Evolutionary conservation across 2,113 vertebrate genomes (phyloP).

Genomic region (Sminthopsis crassicaudata): DNA sequence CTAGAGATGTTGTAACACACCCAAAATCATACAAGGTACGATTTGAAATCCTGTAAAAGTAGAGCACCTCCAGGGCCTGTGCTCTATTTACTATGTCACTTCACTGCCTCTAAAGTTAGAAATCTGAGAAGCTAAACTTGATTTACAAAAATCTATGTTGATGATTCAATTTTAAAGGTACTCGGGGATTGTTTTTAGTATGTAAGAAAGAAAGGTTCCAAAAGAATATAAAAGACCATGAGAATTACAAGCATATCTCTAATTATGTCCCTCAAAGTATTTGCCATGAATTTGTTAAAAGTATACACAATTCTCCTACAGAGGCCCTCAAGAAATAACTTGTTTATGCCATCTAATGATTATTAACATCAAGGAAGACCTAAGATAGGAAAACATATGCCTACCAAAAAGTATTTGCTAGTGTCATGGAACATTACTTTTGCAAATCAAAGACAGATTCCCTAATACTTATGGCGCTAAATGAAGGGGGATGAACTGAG

Average conservation of each 20-base stretch:
- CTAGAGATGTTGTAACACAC: neutral
- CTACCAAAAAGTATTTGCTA: neutral
- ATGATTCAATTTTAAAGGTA: neutral
- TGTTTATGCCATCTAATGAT: neutral
- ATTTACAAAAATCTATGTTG: neutral
- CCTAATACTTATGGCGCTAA: neutral
- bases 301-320: neutral
- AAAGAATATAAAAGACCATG: neutral
- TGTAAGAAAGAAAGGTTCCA: neutral
- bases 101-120: neutral
- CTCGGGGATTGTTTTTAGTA: neutral
- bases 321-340: neutral
- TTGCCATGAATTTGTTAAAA: neutral
- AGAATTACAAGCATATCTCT: neutral
- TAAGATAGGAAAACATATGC: neutral
- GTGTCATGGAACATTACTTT: neutral
- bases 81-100: neutral
- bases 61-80: neutral
- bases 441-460: neutral
- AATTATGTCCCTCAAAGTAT: neutral
- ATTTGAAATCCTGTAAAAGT: neutral
- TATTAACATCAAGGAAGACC: neutral
- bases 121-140: neutral
- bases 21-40: neutral
- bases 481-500: neutral